Evolutionary conservation across 2,888 invertebrate genomes (phyloP), one percentile per base, ranked within the genome.

Genomic region (Agrotis ipsilon): DNA sequence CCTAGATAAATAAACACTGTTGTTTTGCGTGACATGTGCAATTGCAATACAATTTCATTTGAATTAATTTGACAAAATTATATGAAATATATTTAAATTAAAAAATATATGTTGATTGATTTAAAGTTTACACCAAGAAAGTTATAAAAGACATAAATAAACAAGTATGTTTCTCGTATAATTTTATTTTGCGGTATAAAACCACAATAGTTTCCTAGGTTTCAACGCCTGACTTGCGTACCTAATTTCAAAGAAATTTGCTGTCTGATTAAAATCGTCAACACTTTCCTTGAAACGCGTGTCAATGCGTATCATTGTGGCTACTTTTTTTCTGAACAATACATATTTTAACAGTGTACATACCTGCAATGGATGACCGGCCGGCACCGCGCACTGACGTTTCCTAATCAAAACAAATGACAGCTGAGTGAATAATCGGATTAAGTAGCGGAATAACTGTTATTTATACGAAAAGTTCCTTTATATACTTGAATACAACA

Each of bases 341-440:
- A 80, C 64, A 84, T 78, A 74, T 80, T 83, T 84, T 82, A 89
- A 85, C 82, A 86, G 79, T 78, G 85, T 82, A 92, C 94, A 90
- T 93, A 95, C 95, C 95, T 94, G 92, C 75, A 86, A 88, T 88
- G 84, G 89, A 90, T 90, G 89, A 88, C 92, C 91, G 89, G 86
- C 86, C 83, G 86, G 91, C 89, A 89, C 85, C 85, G 83, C 78
- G 82, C 85, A 76, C 77, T 86, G 89, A 81, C 87, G 90, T 89
- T 91, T 90, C 90, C 87, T 91, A 92, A 92, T 92, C 92, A 93
- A 93, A 94, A 94, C 92, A 93, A 92, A 91, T 90, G 88, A 90
- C 89, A 92, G 87, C 84, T 87, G 85, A 88, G 85, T 84, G 85
- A 89, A 88, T 89, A 78, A 89, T 87, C 82, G 82, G 74, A 87